phyloP scores from a whole-genome alignment of 2,888 invertebrate species.

The Aromia moschata region DNA sequence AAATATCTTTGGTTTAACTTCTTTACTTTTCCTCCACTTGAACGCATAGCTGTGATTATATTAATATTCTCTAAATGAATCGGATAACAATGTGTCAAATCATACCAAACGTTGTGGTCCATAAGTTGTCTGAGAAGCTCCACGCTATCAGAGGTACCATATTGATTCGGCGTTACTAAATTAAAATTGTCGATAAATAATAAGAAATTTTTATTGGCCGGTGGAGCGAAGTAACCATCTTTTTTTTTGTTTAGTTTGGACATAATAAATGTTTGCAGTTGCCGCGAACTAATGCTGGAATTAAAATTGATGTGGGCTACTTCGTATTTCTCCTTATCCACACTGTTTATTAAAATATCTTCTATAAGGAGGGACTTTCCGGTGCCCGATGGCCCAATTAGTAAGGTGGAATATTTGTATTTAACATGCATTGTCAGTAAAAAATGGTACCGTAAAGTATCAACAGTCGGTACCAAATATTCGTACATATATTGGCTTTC shows the following conservation, averaged over 20 bases:
- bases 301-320: constrained; percentile 69
- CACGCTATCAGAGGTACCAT: constrained; percentile 66
- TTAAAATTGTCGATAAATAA: constrained; percentile 75
- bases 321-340: constrained; percentile 64
- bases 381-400: constrained; percentile 71
- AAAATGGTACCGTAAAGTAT: constrained; percentile 66
- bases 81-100: constrained; percentile 66
- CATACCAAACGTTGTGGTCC: constrained; percentile 72
- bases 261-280: constrained; percentile 65
- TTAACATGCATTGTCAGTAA: constrained; percentile 67
- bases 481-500: constrained; percentile 61
- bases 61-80: constrained; percentile 67
- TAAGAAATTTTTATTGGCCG: constrained; percentile 66
- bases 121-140: constrained; percentile 72
- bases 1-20: constrained; percentile 67
- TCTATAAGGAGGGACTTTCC: constrained; percentile 71
- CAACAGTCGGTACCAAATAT: constrained; percentile 68
- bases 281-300: constrained; percentile 63
- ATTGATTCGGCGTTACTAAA: constrained; percentile 65
- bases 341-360: constrained; percentile 61
- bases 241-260: constrained; percentile 65
- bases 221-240: constrained; percentile 68
- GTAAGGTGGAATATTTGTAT: constrained; percentile 71
- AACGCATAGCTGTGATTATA: constrained; percentile 68
- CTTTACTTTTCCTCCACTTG: constrained; percentile 63